Conservation (phyloP, 1,140 invertebrate species). For the Triops longicaudatus region DNA sequence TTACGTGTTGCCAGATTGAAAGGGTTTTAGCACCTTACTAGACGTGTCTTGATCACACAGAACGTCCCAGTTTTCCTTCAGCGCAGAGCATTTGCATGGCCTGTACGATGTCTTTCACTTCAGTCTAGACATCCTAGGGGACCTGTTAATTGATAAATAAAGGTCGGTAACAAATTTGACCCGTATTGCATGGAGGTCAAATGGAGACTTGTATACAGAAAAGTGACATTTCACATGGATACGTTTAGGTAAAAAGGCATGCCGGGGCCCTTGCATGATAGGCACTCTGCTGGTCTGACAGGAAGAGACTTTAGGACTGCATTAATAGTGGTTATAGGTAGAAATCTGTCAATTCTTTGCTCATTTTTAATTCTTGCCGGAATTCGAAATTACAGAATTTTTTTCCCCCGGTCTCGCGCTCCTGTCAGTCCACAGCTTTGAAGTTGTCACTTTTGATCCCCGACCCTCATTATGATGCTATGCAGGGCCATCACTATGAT, state of each 20-base stretch:
- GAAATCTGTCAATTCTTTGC: not conserved
- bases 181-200: not conserved
- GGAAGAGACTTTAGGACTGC: not conserved
- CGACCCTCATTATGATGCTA: conserved; percentile 14
- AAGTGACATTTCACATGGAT: not conserved
- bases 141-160: not conserved
- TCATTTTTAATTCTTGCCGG: not conserved
- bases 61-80: not conserved
- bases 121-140: not conserved
- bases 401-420: not conserved
- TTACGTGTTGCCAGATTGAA: not conserved
- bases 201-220: not conserved
- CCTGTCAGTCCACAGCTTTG: conserved; percentile 2
- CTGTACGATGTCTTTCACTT: not conserved
- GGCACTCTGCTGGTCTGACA: not conserved
- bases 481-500: not conserved
- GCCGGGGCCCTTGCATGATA: not conserved
- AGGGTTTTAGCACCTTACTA: not conserved
- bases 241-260: not conserved
- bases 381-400: not conserved
- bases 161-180: not conserved
- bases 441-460: conserved; percentile 1
- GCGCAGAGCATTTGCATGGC: not conserved
- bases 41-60: not conserved
- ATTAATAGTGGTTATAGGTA: not conserved